phyloP scores from a whole-genome alignment of 2,888 invertebrate genomes.

The Aelia acuminata region DNA sequence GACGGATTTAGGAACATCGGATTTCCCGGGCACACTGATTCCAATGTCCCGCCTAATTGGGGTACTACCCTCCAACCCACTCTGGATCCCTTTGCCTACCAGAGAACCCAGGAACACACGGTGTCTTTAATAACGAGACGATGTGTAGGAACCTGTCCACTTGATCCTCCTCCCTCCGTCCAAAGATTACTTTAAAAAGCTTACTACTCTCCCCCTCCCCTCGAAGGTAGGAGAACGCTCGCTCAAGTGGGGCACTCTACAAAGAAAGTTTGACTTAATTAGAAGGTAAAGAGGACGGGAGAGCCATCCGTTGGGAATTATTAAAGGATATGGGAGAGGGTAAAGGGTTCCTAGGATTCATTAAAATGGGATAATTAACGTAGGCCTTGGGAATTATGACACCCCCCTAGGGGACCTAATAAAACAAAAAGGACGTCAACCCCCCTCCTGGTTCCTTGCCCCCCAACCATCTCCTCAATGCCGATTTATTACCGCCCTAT shows the following conservation, averaged over 20 bases:
- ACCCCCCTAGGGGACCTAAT: constrained; percentile 32
- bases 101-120: not conserved
- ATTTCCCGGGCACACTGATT: too few relatives aligned
- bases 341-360: constrained; percentile 46
- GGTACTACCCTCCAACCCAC: not conserved
- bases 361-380: constrained; percentile 50
- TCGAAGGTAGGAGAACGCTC: not conserved
- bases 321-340: constrained; percentile 24
- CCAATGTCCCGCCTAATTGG: not conserved
- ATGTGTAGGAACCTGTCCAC: not conserved
- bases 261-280: constrained; percentile 48
- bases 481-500: constrained; percentile 41
- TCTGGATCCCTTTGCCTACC: not conserved
- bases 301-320: constrained; percentile 37
- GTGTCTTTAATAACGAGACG: not conserved
- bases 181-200: constrained; percentile 19
- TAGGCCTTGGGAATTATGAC: constrained; percentile 48
- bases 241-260: constrained; percentile 17
- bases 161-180: not conserved
- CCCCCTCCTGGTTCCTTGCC: not conserved
- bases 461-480: constrained; percentile 38
- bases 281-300: constrained; percentile 23
- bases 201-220: not conserved
- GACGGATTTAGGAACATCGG: too few relatives aligned
- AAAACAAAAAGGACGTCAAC: constrained; percentile 36